Evolutionary conservation across 2,113 vertebrate genomes (phyloP), one percentile per base, ranked within the genome.

Genomic region (Furnarius figulus): DNA sequence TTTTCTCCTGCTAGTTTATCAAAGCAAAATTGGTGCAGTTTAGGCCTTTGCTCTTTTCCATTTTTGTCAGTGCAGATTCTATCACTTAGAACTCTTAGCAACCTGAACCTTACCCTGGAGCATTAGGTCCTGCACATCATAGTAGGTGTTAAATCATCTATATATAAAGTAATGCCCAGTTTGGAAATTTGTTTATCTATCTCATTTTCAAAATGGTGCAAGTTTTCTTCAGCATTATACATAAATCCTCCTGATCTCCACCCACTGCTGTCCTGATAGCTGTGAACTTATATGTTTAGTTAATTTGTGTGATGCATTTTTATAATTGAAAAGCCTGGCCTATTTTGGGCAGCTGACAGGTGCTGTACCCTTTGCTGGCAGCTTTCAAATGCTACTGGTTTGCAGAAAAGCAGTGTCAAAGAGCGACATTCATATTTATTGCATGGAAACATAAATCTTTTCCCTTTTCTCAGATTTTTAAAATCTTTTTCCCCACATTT

Each of bases 261-360:
- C 53, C 83, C 82, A 81, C 91, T 95, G 72, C 76, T 93, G 55
- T 95, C 91, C 55, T 3, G 4, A 53, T 75, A 88, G 65, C 70
- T 8, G 3, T 77, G 68, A 93, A 77, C 85, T 89, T 89, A 70
- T 8, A 52, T 42, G 50, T 90, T 88, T 89, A 82, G 76, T 33
- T 95, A 94, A 94, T 95, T 85, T 92, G 81, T 91, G 71, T 80
- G 76, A 82, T 93, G 52, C 70, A 72, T 79, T 94, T 95, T 96
- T 91, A 17, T 94, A 85, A 95, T 84, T 90, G 90, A 96, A 97
- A 93, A 91, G 76, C 78, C 58, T 82, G 39, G 73, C 76, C 59
- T 97, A 80, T 97, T 95, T 95, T 94, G 77, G 75, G 67, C 74
- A 95, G 49, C 89, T 93, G 85, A 70, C 74, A 89, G 82, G 40